A percentile compares a stretch with the other conserved stretches of the same genome.
Conservation (phyloP, 2,888 invertebrate species). For the Drosophila nigricruria region DNA sequence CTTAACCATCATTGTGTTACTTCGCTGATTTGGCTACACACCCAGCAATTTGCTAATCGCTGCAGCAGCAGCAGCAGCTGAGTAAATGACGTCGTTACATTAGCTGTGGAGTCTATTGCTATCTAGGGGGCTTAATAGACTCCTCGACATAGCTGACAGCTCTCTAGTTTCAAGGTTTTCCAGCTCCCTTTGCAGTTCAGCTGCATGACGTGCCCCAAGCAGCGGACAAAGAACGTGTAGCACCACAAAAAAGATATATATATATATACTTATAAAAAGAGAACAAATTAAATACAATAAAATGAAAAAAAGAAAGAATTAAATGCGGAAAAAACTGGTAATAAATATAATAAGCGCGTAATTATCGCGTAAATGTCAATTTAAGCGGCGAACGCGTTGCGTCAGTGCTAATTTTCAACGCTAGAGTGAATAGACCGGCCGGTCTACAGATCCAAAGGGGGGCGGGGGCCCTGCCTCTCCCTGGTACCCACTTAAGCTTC, state of each 20-base stretch:
- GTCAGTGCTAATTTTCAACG: constrained; percentile 78
- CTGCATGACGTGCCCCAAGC: constrained; percentile 41
- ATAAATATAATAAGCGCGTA: constrained; percentile 81
- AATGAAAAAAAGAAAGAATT: constrained; percentile 43
- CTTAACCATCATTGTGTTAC: neutral
- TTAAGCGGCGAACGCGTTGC: constrained; percentile 75
- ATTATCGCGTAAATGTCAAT: constrained; percentile 81
- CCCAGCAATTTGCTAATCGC: constrained; percentile 29
- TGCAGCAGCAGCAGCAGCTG: constrained; percentile 6
- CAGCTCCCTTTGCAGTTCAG: constrained; percentile 28
- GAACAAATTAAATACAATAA: constrained; percentile 21
- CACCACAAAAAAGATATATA: constrained; percentile 2
- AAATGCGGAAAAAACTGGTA: constrained; percentile 72
- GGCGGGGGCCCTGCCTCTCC: neutral
- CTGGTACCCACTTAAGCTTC: neutral
- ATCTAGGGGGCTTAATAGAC: constrained; percentile 36
- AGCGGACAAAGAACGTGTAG: constrained; percentile 25
- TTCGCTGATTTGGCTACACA: neutral
- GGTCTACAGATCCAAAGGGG: constrained; percentile 22
- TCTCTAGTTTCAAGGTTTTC: constrained; percentile 32
- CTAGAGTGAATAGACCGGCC: constrained; percentile 60
- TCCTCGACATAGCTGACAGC: constrained; percentile 37
- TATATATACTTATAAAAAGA: neutral
- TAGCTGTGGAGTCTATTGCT: constrained; percentile 22
- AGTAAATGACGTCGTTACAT: constrained; percentile 33